Base-by-base conservation (phyloP, 53 echinoderm and acorn worm species). In the Holothuria scabra region DNA sequence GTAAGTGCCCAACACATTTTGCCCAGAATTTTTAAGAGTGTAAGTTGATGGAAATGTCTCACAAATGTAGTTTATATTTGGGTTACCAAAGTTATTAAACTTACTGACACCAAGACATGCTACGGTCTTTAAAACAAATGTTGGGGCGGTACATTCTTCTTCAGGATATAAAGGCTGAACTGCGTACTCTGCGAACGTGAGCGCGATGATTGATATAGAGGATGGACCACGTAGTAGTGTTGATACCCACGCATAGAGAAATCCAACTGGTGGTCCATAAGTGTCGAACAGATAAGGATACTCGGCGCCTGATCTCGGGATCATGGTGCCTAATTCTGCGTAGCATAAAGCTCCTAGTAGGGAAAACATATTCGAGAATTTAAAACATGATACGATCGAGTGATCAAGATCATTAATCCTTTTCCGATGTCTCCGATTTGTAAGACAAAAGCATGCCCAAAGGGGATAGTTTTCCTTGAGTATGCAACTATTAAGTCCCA, bases 221-320 rank as follows among this genome's bases (percentile, higher is more conserved):
- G 95, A 91, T 6, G 95, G 91, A 31, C 85, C 86, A 79, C 89
- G 74, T 38, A 95, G 85, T 23, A 95, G 52, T 29, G 85, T 86
- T 3, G 91, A 89, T 30, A 93, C 85, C 96, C 96, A 95, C 24
- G 96, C 70, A 12, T 71, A 88, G 0, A 95, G 60, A 84, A 93
- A 95, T 4, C 85, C 96, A 13, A 89, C 22, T 1, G 85, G 70
- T 2, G 89, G 66, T 46, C 96, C 96, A 35, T 90, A 89, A 23
- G 90, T 88, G 13, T 91, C 87, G 60, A 75, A 66, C 5, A 93
- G 72, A 81, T 93, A 93, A 25, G 87, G 84, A 70, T 90, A 93
- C 30, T 95, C 96, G 16, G 87, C 93, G 0, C 93, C 96, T 8
- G 96, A 95, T 56, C 91, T 93, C 9, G 96, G 96, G 22, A 95